Evolutionary conservation across 1,140 invertebrate genomes (phyloP), one percentile per base, ranked within the genome.

Genomic region (Drosophila novamexicana): DNA sequence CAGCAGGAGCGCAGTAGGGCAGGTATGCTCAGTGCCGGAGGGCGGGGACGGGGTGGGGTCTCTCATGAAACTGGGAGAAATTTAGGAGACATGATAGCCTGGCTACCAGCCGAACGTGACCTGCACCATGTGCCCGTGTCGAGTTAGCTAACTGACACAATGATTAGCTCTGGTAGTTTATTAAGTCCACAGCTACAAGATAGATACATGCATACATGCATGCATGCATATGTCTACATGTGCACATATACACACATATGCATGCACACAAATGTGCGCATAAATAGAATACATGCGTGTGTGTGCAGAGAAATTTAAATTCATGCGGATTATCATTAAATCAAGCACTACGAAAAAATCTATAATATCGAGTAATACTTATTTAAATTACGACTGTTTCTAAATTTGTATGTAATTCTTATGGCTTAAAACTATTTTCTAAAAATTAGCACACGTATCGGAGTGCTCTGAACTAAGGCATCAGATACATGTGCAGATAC

Each of bases 121-220:
- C 67, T 37, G 40, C 22, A 47, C 61, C 40, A 52, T 64, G 62
- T 44, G 22, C 22, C 50, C 37, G 37, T 49, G 58, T 49, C 44
- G 44, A 61, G 36, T 59, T 47, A 52, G 14, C 36, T 29, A 56
- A 49, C 44, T 47, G 68, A 71, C 52, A 65, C 68, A 40, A 57
- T 71, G 62, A 71, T 71, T 71, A 71, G 69, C 37, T 57, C 37
- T 44, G 57, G n/a, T 61, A 70, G 50, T 70, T 70, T 64, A 63
- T 63, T 39, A 63, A 36, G 39, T 54, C 37, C 67, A n/a, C 29
- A 10, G 14, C 47, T 16, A 45, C 18, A 36, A 37, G 14, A 61
- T n/a, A 52, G 18, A 53, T n/a, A 34, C 29, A 54, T 29, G 22
- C 18, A 3, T 22, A 2, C 18, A 18, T 18, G 49, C n/a, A 40